phyloP scores from a whole-genome alignment of 1,140 invertebrate genomes.

The Amphibalanus amphitrite region DNA sequence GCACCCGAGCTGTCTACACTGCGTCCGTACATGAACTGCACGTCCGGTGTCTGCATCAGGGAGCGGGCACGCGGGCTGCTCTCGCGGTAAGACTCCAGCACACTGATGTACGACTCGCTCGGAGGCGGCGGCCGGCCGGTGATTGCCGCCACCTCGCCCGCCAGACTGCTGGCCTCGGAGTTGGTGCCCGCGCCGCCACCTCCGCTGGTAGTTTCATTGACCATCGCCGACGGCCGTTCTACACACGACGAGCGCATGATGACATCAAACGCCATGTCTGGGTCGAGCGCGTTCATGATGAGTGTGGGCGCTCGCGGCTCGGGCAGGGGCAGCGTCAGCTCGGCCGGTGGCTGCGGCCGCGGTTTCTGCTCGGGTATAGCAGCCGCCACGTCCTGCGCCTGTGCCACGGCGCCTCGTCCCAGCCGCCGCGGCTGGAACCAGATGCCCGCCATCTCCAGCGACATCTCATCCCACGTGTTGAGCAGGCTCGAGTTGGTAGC shows the following conservation, averaged over 20 bases:
- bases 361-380: neutral
- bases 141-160: neutral
- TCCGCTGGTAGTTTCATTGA: no score
- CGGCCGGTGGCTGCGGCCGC: neutral
- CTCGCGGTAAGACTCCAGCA: neutral
- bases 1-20: neutral
- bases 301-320: slow-evolving; percentile 1
- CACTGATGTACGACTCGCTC: neutral
- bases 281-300: neutral
- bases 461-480: slow-evolving; percentile 73
- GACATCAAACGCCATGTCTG: neutral
- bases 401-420: slow-evolving; percentile 41
- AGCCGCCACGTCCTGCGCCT: slow-evolving; percentile 35
- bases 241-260: neutral
- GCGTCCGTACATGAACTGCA: neutral
- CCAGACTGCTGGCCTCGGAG: neutral
- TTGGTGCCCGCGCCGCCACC: neutral
- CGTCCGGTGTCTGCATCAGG: neutral
- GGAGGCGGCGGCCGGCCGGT: neutral
- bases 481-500: slow-evolving; percentile 72
- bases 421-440: slow-evolving; percentile 46
- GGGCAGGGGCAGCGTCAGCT: neutral
- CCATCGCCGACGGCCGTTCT: neutral
- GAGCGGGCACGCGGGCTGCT: slow-evolving; percentile 2
- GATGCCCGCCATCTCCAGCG: slow-evolving; percentile 62